phyloP scores from a whole-genome alignment of 2,113 vertebrate genomes.

The Neopipo cinnamomea region DNA sequence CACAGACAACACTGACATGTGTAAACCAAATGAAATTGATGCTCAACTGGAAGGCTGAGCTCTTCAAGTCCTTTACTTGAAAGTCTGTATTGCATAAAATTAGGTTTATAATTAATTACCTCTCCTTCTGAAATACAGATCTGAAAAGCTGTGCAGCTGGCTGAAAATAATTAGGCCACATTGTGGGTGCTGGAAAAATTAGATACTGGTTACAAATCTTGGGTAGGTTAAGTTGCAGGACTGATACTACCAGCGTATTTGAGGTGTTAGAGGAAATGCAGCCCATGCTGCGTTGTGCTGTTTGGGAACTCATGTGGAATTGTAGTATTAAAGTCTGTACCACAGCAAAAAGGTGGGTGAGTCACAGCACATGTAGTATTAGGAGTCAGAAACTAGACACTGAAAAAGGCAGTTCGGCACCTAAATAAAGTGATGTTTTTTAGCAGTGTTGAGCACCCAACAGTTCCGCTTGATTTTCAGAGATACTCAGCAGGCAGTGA shows the following conservation, averaged over 20 bases:
- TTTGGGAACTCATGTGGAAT: background rate
- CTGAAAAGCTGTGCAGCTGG: background rate
- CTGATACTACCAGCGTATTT: background rate
- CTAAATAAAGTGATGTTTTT: background rate
- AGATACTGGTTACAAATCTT: background rate
- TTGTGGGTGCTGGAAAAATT: background rate
- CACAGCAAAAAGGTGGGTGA: background rate
- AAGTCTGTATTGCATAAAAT: background rate
- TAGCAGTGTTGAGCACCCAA: background rate
- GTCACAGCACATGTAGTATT: fast-evolving
- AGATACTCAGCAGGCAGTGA: background rate
- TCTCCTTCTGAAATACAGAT: background rate
- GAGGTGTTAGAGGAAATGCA: background rate
- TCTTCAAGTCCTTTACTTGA: background rate
- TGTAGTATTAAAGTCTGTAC: background rate
- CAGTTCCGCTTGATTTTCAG: background rate
- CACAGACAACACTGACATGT: background rate
- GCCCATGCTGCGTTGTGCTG: fast-evolving
- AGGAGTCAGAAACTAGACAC: background rate
- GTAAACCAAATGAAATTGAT: background rate
- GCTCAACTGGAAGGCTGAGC: background rate
- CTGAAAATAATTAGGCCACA: background rate
- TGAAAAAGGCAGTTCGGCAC: background rate
- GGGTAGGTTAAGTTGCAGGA: background rate
- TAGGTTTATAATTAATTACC: background rate